These are phyloP conservation scores for Botia almorhae DNA, from an alignment of 2,797 vertebrate genomes.

Conservation along the genomic window DNA sequence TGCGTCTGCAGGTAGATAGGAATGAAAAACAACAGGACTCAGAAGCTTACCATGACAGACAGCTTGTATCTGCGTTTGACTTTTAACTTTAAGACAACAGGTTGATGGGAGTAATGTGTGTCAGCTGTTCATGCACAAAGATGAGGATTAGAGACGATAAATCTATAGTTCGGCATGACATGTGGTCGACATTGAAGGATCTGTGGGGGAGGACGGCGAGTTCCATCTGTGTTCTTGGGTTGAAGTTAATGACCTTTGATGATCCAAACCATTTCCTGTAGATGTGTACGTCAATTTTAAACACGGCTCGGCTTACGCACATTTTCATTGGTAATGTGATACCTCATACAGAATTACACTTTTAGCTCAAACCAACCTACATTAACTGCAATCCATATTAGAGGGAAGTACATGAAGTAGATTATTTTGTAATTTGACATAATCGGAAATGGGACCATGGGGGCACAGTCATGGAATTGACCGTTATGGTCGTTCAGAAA, in stretches of 20 bases:
- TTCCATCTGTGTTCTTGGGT: slow-evolving; percentile 27
- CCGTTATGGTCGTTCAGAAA: background rate
- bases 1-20: slow-evolving; percentile 9
- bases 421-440: slow-evolving; percentile 22
- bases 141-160: slow-evolving; percentile 19
- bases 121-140: background rate
- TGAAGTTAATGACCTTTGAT: slow-evolving; percentile 23
- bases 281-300: slow-evolving; percentile 20
- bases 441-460: background rate
- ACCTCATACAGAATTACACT: background rate
- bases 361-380: background rate
- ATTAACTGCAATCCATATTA: background rate
- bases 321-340: background rate
- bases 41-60: slow-evolving; percentile 29
- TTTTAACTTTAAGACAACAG: slow-evolving; percentile 24
- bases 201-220: background rate
- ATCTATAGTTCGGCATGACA: slow-evolving; percentile 1
- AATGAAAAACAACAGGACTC: slow-evolving; percentile 44
- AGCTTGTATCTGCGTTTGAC: background rate
- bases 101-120: slow-evolving; percentile 18
- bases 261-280: slow-evolving; percentile 28
- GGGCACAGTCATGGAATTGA: slow-evolving; percentile 1
- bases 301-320: background rate
- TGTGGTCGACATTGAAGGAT: slow-evolving; percentile 9
- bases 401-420: background rate